Evolutionary conservation across 1,140 invertebrate species (phyloP).

Genomic region (Orius laevigatus): DNA sequence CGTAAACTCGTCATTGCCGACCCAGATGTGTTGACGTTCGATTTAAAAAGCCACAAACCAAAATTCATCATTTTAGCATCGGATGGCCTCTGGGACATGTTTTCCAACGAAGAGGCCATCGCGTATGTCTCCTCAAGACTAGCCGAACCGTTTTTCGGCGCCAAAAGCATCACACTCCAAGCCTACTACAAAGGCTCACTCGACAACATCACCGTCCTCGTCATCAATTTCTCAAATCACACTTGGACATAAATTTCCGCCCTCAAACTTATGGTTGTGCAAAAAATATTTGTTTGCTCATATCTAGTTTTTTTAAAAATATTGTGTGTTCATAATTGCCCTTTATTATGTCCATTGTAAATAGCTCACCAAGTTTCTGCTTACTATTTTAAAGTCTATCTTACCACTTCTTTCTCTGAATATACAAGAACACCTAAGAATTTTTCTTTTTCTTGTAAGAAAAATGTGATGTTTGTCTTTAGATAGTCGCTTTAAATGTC

Average conservation of each 20-base stretch:
- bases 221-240: slow-evolving; percentile 54
- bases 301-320: too few species aligned
- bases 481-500: too few species aligned
- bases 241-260: slow-evolving; percentile 1
- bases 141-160: slow-evolving; percentile 64
- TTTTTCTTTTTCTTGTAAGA: too few species aligned
- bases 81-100: slow-evolving; percentile 93
- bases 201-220: slow-evolving; percentile 89
- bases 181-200: slow-evolving; percentile 82
- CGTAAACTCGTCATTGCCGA: slow-evolving; percentile 84
- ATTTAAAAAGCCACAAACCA: slow-evolving; percentile 65
- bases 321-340: too few species aligned
- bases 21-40: slow-evolving; percentile 89
- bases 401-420: too few species aligned
- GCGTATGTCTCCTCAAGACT: slow-evolving; percentile 45
- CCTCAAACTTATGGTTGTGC: too few species aligned
- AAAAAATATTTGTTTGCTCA: too few species aligned
- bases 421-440: too few species aligned
- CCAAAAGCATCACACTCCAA: slow-evolving; percentile 74
- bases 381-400: too few species aligned
- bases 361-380: too few species aligned
- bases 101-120: slow-evolving; percentile 84
- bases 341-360: too few species aligned
- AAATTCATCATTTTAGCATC: slow-evolving; percentile 82
- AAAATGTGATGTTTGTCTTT: too few species aligned